Percentiles rank a stretch among this genome's conserved stretches.
phyloP scores from a whole-genome alignment of 2,888 invertebrate species.

The Tribolium freemani region DNA sequence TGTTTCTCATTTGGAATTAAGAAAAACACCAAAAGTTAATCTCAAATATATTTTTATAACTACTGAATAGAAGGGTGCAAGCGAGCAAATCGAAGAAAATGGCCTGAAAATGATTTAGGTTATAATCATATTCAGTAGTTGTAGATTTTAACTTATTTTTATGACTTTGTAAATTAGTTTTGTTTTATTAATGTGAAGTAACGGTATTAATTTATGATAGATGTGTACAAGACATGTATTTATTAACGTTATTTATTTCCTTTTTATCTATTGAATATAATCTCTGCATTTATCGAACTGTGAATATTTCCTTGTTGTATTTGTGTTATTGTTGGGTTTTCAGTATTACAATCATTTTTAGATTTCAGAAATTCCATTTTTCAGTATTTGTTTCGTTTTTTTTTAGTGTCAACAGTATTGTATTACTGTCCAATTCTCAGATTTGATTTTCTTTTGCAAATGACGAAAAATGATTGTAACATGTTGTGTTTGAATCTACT shows the following conservation, averaged over 20 bases:
- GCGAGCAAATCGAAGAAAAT: background rate
- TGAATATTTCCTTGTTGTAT: slow-evolving; percentile 46
- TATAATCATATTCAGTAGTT: slow-evolving; percentile 35
- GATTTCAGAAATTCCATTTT: slow-evolving; percentile 22
- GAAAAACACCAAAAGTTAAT: slow-evolving; percentile 27
- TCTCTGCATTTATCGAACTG: slow-evolving; percentile 47
- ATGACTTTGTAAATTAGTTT: slow-evolving; percentile 39
- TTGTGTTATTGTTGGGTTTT: slow-evolving; percentile 35
- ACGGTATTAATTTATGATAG: slow-evolving; percentile 45
- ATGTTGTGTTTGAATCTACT: slow-evolving; percentile 15
- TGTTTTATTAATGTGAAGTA: slow-evolving; percentile 41
- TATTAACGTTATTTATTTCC: slow-evolving; percentile 50
- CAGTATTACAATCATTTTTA: slow-evolving; percentile 38
- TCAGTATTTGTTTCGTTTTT: slow-evolving; percentile 21
- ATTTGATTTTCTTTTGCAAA: background rate
- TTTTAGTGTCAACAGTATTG: slow-evolving; percentile 12
- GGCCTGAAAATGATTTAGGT: slow-evolving; percentile 29
- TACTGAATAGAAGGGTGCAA: slow-evolving; percentile 29
- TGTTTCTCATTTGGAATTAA: slow-evolving; percentile 34
- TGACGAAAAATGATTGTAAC: slow-evolving; percentile 14
- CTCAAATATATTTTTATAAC: slow-evolving; percentile 41
- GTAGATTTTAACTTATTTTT: slow-evolving; percentile 34
- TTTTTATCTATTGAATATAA: slow-evolving; percentile 40
- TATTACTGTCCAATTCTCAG: slow-evolving; percentile 6
- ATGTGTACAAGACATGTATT: slow-evolving; percentile 43